Evolutionary conservation across 2,113 vertebrate genomes (phyloP).

Genomic region (Sapayoa aenigma): DNA sequence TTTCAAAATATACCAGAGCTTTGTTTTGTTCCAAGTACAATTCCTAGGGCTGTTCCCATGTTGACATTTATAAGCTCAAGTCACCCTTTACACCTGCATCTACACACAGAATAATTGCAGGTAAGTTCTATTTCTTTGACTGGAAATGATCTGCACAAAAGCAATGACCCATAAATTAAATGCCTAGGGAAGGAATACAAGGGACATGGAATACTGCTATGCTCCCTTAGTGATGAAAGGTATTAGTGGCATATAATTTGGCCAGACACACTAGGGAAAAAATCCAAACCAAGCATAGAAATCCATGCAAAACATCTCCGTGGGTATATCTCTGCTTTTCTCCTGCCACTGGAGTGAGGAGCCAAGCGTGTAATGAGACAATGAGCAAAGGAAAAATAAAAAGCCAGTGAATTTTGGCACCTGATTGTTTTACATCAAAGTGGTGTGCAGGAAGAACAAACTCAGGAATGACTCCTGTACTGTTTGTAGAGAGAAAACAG

Average conservation of each 20-base stretch:
- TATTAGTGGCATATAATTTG: neutral
- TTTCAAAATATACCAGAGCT: neutral
- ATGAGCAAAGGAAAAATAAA: neutral
- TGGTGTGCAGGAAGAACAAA: neutral
- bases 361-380: accelerated
- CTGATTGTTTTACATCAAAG: neutral
- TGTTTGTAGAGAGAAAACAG: neutral
- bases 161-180: neutral
- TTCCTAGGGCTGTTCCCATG: neutral
- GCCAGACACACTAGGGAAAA: neutral
- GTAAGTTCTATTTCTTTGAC: neutral
- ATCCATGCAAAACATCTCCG: neutral
- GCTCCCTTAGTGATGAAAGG: neutral
- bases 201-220: neutral
- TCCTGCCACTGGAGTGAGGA: neutral
- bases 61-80: neutral
- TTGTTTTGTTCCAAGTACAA: neutral
- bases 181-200: neutral
- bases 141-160: neutral
- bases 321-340: neutral
- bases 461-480: neutral
- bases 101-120: neutral
- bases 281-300: neutral
- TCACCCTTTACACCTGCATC: neutral
- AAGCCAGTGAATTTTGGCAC: neutral